A percentile compares a stretch with the other conserved stretches of the same genome.
These are phyloP conservation scores for Chironex yamaguchii DNA, from an alignment of 30 jellyfish, hydroid and myxozoan genomes.

Conservation along the genomic window DNA sequence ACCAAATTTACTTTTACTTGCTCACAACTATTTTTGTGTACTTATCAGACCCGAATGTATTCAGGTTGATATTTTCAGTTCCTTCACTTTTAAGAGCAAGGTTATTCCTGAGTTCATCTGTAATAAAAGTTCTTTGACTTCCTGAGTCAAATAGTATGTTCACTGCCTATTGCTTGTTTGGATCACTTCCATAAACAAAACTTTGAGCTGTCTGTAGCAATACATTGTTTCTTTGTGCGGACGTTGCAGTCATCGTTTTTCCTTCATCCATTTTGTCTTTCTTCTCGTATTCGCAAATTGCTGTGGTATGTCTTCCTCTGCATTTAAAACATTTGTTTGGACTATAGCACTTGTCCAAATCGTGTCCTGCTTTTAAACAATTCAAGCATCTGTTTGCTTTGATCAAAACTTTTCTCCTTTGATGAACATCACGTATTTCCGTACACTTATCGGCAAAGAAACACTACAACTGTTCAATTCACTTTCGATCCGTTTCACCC, in stretches of 20 bases:
- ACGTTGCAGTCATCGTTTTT: slow-evolving; percentile 13
- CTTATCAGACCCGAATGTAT: slow-evolving; percentile 50
- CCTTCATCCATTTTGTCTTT: too few species aligned
- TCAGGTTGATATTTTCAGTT: slow-evolving; percentile 15
- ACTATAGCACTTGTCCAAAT: slow-evolving; percentile 20
- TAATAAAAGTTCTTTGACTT: slow-evolving; percentile 56
- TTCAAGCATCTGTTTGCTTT: slow-evolving; percentile 55
- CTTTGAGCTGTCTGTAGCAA: slow-evolving; percentile 37
- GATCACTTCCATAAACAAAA: not conserved
- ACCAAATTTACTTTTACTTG: slow-evolving; percentile 36
- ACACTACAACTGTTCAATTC: slow-evolving; percentile 1
- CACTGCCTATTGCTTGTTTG: not conserved
- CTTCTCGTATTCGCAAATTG: too few species aligned
- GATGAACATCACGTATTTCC: not conserved
- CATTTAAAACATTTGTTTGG: slow-evolving; percentile 30
- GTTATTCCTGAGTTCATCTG: slow-evolving; percentile 34
- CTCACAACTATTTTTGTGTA: slow-evolving; percentile 4
- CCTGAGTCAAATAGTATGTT: slow-evolving; percentile 50
- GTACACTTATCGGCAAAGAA: slow-evolving; percentile 10
- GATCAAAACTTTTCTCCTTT: slow-evolving; percentile 10
- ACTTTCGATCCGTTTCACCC: not conserved
- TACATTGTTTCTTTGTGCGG: not conserved
- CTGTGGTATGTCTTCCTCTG: slow-evolving; percentile 59
- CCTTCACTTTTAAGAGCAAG: slow-evolving; percentile 1
- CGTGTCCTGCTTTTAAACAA: slow-evolving; percentile 50